Conservation (phyloP, 2,888 invertebrate species). For the Raillietiella orientalis region DNA sequence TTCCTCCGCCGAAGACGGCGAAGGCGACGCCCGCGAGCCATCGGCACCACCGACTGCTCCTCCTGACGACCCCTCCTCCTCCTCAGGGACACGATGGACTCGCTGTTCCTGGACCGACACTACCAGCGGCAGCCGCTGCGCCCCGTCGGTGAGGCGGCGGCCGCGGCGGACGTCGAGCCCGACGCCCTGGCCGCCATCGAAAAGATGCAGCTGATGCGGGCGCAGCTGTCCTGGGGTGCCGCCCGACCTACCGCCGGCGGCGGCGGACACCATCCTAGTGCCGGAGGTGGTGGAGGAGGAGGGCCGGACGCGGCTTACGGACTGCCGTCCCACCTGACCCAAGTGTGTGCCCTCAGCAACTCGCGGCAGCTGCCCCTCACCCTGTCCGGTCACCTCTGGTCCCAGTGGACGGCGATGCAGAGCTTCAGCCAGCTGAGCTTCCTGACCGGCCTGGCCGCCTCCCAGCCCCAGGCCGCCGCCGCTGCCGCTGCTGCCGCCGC, state of each 20-base stretch:
- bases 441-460: constrained; percentile 11
- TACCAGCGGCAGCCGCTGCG: constrained; percentile 38
- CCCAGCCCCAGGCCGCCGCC: constrained; percentile 18
- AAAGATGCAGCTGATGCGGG: too few relatives aligned
- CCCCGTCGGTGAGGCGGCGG: constrained; percentile 28
- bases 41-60: too few relatives aligned
- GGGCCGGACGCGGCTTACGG: constrained; percentile 35
- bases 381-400: constrained; percentile 16
- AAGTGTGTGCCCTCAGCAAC: constrained; percentile 10
- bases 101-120: constrained; percentile 42
- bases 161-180: constrained; percentile 21
- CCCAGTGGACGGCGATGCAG: constrained; percentile 11
- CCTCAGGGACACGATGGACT: constrained; percentile 44
- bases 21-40: too few relatives aligned
- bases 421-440: background rate
- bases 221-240: too few relatives aligned
- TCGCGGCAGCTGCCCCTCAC: constrained; percentile 10
- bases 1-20: too few relatives aligned
- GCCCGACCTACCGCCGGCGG: too few relatives aligned
- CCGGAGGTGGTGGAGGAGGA: constrained; percentile 37
- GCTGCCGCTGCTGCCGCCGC: constrained; percentile 18
- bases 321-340: constrained; percentile 10
- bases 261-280: too few relatives aligned
- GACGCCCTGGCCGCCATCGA: too few relatives aligned
- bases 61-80: constrained; percentile 3